phyloP scores from a whole-genome alignment of 2,797 vertebrate genomes.

The Manis pentadactyla region DNA sequence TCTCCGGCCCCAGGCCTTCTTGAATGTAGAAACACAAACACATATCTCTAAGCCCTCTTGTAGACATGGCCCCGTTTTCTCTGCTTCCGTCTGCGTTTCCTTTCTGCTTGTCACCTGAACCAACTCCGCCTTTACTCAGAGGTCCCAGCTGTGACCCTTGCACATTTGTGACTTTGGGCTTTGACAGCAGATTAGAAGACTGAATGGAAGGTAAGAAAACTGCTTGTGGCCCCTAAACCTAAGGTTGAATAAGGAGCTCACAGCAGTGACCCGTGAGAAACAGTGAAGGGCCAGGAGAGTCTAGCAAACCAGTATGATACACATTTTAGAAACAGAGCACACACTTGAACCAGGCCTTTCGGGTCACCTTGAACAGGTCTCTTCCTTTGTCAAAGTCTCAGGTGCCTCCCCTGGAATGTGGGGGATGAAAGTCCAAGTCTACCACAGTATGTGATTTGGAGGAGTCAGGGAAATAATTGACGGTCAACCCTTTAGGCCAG shows the following conservation, averaged over 20 bases:
- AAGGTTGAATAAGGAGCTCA: neutral
- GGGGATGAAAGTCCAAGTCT: neutral
- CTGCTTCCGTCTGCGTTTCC: neutral
- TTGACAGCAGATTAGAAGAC: neutral
- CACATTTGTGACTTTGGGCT: neutral
- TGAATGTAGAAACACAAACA: neutral
- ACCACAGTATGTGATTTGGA: neutral
- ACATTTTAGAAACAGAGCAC: neutral
- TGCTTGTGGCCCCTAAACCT: accelerated
- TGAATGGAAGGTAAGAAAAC: neutral
- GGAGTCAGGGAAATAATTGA: neutral
- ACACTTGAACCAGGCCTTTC: neutral
- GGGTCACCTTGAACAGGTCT: neutral
- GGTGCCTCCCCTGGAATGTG: neutral
- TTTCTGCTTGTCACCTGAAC: constrained; percentile 44
- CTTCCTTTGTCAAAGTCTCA: constrained; percentile 11
- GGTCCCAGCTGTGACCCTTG: neutral
- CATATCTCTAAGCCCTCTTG: neutral
- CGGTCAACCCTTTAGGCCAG: neutral
- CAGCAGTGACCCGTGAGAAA: neutral
- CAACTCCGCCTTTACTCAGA: neutral
- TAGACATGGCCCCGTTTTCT: neutral
- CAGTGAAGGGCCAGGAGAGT: accelerated
- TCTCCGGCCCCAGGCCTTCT: neutral
- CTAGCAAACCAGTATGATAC: neutral